Base-by-base conservation (phyloP, 1,140 invertebrate species). In the Drosophila nasuta region DNA sequence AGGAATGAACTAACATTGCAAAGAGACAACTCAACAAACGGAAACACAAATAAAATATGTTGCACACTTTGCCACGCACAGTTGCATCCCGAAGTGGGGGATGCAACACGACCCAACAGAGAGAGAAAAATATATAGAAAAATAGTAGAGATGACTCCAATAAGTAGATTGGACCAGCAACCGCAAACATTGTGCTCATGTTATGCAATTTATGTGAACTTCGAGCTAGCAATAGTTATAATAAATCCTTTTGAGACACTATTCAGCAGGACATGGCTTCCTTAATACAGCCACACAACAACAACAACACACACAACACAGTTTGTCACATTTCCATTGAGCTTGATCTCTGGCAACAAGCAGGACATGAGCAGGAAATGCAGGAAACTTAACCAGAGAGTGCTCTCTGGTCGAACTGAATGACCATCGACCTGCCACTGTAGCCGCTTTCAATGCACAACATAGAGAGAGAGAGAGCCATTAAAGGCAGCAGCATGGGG, bases 11-110 rank as follows among this genome's bases (percentile, higher is more conserved):
- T 20, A 13, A 38, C 35, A 10, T 11, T 38, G 13, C 33, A 58
- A 25, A 25, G 28, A 25, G 15, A 43, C 57, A 68, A 68, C 57
- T 60, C 10, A 75, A 52, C 58, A 63, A 68, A 59, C 35, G 79
- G 48, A 62, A 75, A 79, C 63, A 82, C 82, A 79, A 76, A 79
- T 79, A 86, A 78, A 86, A 86, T 79, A 77, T 79, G 77, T 75
- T 75, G 77, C 75, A 76, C 72, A 79, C 69, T 79, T 76, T 63
- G 68, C 48, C 49, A 70, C 62, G 66, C 68, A 66, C 69, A 71
- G 65, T 77, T 79, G 79, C 81, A 78, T 51, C 54, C 73, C 48
- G 20, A 49, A 66, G 28, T 15, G 65, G 48, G 54, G 33, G 35
- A 28, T 25, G 46, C 48, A 35, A 38, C n/a, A 48, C 46, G 52